phyloP scores from a whole-genome alignment of 2,113 vertebrate species.

The Paramormyrops kingsleyae region DNA sequence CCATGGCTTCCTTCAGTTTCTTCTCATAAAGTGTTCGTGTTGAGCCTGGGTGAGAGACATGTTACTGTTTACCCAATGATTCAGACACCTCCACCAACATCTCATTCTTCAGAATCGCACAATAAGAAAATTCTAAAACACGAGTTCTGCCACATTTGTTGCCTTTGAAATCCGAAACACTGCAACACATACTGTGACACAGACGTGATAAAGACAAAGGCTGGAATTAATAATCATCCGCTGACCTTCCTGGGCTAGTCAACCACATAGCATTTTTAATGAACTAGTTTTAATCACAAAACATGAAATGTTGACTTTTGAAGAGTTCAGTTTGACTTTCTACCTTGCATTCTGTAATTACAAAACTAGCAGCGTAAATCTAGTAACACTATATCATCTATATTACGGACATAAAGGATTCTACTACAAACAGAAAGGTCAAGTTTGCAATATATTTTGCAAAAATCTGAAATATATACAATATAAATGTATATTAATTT shows the following conservation, averaged over 20 bases:
- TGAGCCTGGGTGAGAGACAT: conserved; percentile 32
- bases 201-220: not conserved
- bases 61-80: not conserved
- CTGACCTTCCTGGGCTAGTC: not conserved
- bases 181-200: not conserved
- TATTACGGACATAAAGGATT: not conserved
- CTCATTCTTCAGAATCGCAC: not conserved
- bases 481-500: not conserved
- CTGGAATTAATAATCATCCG: not conserved
- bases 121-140: not conserved
- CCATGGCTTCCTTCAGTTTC: conserved; percentile 50
- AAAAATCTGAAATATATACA: not conserved
- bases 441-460: not conserved
- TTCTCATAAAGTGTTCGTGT: conserved; percentile 54
- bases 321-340: not conserved
- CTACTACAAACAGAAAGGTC: not conserved
- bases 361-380: not conserved
- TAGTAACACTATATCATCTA: not conserved
- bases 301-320: not conserved
- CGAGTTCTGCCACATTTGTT: not conserved
- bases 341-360: not conserved
- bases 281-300: not conserved
- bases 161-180: not conserved
- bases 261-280: not conserved
- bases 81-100: not conserved